phyloP scores from a whole-genome alignment of 2,888 invertebrate genomes.

The Crioceris asparagi region DNA sequence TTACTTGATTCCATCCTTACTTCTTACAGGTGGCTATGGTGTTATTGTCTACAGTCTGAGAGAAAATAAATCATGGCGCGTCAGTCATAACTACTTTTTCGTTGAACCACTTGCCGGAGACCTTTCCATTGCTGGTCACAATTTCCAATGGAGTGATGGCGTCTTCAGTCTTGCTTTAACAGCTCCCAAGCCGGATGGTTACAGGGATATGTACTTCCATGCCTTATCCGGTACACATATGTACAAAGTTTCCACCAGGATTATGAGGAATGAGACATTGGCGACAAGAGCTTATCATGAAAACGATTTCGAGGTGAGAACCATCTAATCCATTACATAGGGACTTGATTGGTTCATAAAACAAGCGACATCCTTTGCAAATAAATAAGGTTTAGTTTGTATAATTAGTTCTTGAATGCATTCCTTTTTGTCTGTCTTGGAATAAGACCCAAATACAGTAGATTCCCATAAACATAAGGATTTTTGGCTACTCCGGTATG shows the following conservation, averaged over 20 bases:
- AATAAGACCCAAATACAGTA: no score
- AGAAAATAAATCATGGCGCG: slow-evolving; percentile 49
- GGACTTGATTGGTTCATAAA: no score
- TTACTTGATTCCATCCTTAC: no score
- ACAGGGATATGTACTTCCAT: slow-evolving; percentile 62
- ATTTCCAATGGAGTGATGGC: slow-evolving; percentile 73
- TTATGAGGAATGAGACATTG: slow-evolving; percentile 45
- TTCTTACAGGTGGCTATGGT: slow-evolving; percentile 40
- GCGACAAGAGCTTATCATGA: slow-evolving; percentile 44
- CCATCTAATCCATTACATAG: background rate
- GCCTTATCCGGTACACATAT: slow-evolving; percentile 63
- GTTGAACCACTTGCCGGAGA: slow-evolving; percentile 61
- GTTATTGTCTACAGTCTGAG: slow-evolving; percentile 41
- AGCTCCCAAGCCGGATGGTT: slow-evolving; percentile 41
- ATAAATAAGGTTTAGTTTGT: no score
- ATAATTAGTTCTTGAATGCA: no score
- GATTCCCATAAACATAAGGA: no score
- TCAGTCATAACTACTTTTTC: slow-evolving; percentile 60
- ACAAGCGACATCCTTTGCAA: no score
- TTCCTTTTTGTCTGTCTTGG: no score
- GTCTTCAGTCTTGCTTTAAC: slow-evolving; percentile 62
- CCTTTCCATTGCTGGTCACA: slow-evolving; percentile 53
- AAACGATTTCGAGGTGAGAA: slow-evolving; percentile 41
- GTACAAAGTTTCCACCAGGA: slow-evolving; percentile 56
- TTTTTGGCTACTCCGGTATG: no score